Evolutionary conservation across 2,888 invertebrate species (phyloP), one percentile per base, ranked within the genome.

Genomic region (Hoplodrina ambigua): DNA sequence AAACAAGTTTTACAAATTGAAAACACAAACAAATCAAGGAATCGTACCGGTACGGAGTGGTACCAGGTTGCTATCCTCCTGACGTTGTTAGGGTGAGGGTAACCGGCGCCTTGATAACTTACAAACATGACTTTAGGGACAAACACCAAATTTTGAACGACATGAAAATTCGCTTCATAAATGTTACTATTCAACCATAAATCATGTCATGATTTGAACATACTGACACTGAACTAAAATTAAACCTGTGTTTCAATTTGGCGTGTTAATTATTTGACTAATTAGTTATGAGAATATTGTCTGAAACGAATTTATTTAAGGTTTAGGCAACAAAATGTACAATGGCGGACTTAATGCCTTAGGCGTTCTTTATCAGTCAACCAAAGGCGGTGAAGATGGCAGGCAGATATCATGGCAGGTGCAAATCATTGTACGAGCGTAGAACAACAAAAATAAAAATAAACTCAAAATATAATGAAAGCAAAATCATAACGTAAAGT

Each of bases 91-190:
- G 82, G 76, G 79, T 53, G 74, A 82, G 82, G 84, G 80, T 66
- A 69, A 37, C 13, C 75, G 57, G 57, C 82, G 65, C 55, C 69
- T 60, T 80, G 77, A 82, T 80, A 77, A 80, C 80, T 82, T 72
- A 80, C 80, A 75, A 75, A 84, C 85, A 84, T 78, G 66, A 68
- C 65, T 73, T 78, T 84, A 71, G 67, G 53, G 66, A 67, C 68
- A 57, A 75, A 71, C 77, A 75, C 61, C 59, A 64, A 62, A 72
- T 72, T 72, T 33, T 55, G 52, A 68, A 82, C 74, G 77, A 72
- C 74, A 80, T 65, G 72, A 76, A 82, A 66, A 84, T 82, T 74
- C 19, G 62, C 66, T 61, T 49, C 56, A 54, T 55, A 63, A 75
- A 69, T 50, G 25, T 19, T 49, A 25, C 10, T 50, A 37, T 59